A percentile compares a stretch with the other conserved stretches of the same genome.
Evolutionary conservation across 2,888 invertebrate genomes (phyloP).

Genomic region (Emmelina monodactyla): DNA sequence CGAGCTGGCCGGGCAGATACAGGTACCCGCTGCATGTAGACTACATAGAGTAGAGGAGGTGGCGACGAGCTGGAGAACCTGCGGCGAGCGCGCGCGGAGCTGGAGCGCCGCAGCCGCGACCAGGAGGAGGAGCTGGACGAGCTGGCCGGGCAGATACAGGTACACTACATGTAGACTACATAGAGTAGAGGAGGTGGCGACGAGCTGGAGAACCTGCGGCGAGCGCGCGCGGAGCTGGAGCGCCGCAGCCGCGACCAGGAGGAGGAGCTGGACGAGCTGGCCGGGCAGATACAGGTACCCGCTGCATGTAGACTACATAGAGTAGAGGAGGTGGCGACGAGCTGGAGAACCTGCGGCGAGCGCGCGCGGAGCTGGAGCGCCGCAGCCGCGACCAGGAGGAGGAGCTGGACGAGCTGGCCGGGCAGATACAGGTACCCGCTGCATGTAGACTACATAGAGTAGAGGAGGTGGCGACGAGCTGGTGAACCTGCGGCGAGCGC

Average conservation of each 20-base stretch:
- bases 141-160: slow-evolving; percentile 87
- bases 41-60: slow-evolving; percentile 83
- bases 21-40: too few species aligned
- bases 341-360: too few species aligned
- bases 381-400: slow-evolving; percentile 90
- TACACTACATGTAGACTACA: too few species aligned
- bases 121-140: slow-evolving; percentile 97
- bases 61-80: too few species aligned
- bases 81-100: slow-evolving; percentile 77
- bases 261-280: slow-evolving; percentile 95
- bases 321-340: slow-evolving; percentile 87
- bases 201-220: too few species aligned
- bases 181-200: slow-evolving; percentile 87
- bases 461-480: slow-evolving; percentile 88
- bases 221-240: slow-evolving; percentile 86
- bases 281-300: slow-evolving; percentile 84
- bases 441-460: too few species aligned
- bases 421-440: slow-evolving; percentile 81
- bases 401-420: slow-evolving; percentile 94
- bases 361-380: slow-evolving; percentile 87
- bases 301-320: too few species aligned
- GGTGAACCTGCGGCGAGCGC: slow-evolving; percentile 70
- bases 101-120: slow-evolving; percentile 84
- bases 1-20: slow-evolving; percentile 91
- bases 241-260: slow-evolving; percentile 86